Conservation (phyloP, 2,797 vertebrate genomes). For the Tolypeutes matacus region DNA sequence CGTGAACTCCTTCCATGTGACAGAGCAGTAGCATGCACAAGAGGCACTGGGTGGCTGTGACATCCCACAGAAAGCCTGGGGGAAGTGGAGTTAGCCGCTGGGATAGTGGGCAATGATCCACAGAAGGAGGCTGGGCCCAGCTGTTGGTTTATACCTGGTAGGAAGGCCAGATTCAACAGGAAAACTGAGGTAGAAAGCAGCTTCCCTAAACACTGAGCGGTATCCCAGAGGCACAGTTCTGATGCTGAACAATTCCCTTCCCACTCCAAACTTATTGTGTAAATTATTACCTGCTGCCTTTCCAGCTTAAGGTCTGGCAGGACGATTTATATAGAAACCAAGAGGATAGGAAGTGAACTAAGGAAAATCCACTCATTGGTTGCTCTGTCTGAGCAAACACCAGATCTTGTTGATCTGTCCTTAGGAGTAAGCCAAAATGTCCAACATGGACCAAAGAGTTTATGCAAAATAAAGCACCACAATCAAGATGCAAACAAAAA, state of each 20-base stretch:
- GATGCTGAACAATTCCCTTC: neutral
- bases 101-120: neutral
- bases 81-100: neutral
- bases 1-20: neutral
- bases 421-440: conserved; percentile 5
- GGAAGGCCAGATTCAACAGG: neutral
- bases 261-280: neutral
- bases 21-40: neutral
- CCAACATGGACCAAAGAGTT: neutral
- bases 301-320: neutral
- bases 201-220: conserved; percentile 2
- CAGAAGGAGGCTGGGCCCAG: neutral
- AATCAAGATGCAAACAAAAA: neutral
- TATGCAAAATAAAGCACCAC: neutral
- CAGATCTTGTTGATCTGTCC: neutral
- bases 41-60: neutral
- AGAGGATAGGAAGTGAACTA: neutral
- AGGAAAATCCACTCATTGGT: neutral
- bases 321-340: neutral
- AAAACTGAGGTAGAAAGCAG: conserved; percentile 50
- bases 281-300: neutral
- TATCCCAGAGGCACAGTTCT: neutral
- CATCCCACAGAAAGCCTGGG: neutral
- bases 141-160: neutral
- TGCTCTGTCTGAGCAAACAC: neutral